Conservation (phyloP, 2,113 vertebrate genomes). For the Chelonoidis abingdonii region DNA sequence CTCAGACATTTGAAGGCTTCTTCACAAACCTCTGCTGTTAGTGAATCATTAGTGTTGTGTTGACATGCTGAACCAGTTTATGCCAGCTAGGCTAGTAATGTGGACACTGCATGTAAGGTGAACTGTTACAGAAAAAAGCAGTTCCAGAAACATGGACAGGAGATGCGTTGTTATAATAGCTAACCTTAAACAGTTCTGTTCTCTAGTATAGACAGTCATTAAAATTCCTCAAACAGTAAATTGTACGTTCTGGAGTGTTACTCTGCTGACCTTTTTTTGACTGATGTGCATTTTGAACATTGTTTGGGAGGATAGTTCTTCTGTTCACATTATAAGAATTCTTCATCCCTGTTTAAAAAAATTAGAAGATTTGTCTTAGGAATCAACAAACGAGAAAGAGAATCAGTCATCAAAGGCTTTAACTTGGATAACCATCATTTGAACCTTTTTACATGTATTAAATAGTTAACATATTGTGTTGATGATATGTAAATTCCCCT, state of each 20-base stretch:
- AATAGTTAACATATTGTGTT: neutral
- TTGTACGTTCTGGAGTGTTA: neutral
- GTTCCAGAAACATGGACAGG: neutral
- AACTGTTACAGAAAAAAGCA: neutral
- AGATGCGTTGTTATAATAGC: neutral
- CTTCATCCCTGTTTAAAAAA: too few species aligned
- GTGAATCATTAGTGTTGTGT: neutral
- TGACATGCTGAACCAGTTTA: neutral
- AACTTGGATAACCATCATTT: rapidly evolving
- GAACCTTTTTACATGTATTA: neutral
- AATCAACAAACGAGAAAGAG: neutral
- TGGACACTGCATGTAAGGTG: neutral
- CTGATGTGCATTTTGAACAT: neutral
- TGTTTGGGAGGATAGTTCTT: neutral
- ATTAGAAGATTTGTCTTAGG: neutral
- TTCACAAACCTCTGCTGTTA: neutral
- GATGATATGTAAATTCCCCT: neutral
- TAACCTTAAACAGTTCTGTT: neutral
- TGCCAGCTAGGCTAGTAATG: rapidly evolving
- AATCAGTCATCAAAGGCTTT: neutral
- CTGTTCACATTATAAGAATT: neutral
- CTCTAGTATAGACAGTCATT: neutral
- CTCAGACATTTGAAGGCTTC: neutral
- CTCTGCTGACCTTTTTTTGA: neutral
- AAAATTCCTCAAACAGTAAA: neutral